Base-by-base conservation (phyloP, 2,888 invertebrate genomes). In the Dicycla oo region DNA sequence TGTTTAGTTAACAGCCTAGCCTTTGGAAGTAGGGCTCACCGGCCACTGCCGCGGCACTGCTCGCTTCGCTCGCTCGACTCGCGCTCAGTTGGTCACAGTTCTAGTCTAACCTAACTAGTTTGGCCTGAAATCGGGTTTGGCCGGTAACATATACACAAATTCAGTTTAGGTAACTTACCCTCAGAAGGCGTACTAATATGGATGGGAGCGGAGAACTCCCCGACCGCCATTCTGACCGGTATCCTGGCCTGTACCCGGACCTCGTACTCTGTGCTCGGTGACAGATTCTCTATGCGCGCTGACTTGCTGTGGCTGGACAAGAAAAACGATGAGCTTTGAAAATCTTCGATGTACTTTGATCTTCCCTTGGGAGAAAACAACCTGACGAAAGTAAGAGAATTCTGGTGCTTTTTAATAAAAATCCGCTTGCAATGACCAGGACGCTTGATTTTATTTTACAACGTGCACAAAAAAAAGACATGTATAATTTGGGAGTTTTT, bases 191-290 rank as follows among this genome's bases (percentile, higher is more conserved):
- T 98, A 80, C 94, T 96, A 85, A 97, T 96, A 5, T 76, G 84
- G 30, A 97, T 96, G 11, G 98, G 96, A 11, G 93, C 82, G 78
- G 97, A 97, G 92, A 97, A 97, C 40, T 96, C 94, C 40, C 97
- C 91, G 87, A 60, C 92, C 77, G 80, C 94, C 91, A 76, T 78
- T 5, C 91, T 93, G 74, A 96, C 96, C 72, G 96, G 95, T n/a
- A 88, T 69, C 8, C 89, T 86, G 0, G 97, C 96, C 81, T 97
- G 96, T 6, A 98, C 97, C 85, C 97, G 96, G 84, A 98, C 97
- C 86, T 97, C 97, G 90, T 98, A 98, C 72, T 96, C 93, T 0
- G 97, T 97, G 86, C 96, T 97, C 0, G 98, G 97, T 81, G 96
- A 96, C 70, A 98, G 91, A n/a, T 96, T 96, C 23, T 93, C 93